These are phyloP conservation scores for Prunella strophiata DNA, from an alignment of 2,797 vertebrate species.

Conservation along the genomic window DNA sequence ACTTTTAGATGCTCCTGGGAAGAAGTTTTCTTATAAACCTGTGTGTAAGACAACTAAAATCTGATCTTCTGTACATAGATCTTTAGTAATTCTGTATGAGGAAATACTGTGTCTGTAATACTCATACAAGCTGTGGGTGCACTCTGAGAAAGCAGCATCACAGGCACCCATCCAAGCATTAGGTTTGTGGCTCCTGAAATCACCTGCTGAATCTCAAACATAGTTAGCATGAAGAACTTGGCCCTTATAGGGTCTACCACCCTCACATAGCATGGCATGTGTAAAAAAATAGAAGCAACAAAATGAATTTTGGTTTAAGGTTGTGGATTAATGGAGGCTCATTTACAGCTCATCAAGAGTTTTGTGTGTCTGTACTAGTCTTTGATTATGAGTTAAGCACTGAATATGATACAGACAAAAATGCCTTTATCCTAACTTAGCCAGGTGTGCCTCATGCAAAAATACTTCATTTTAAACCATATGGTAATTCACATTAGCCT, in stretches of 20 bases:
- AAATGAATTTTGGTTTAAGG: constrained; percentile 7
- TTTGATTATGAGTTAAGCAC: constrained; percentile 61
- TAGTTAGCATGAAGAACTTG: not conserved
- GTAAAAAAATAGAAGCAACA: constrained; percentile 2
- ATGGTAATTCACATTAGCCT: constrained; percentile 36
- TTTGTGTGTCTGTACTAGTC: constrained; percentile 3
- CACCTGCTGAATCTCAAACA: not conserved
- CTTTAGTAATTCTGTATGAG: not conserved
- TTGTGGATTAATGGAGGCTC: constrained; percentile 18
- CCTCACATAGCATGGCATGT: not conserved
- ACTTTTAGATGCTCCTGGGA: not conserved
- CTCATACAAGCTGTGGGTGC: not conserved
- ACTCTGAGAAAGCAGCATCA: not conserved
- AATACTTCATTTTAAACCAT: constrained; percentile 32
- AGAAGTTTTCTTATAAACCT: not conserved
- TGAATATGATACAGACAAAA: constrained; percentile 33
- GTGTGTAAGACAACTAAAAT: not conserved
- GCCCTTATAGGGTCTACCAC: not conserved
- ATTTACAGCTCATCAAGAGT: constrained; percentile 56
- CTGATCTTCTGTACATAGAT: not conserved
- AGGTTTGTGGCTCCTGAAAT: not conserved
- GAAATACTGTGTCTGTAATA: not conserved
- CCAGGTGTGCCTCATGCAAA: constrained; percentile 55
- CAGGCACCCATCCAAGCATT: fast-evolving
- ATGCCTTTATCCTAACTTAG: constrained; percentile 4